Conservation (phyloP, 2,113 vertebrate genomes). For the Anser brachyrhynchus region DNA sequence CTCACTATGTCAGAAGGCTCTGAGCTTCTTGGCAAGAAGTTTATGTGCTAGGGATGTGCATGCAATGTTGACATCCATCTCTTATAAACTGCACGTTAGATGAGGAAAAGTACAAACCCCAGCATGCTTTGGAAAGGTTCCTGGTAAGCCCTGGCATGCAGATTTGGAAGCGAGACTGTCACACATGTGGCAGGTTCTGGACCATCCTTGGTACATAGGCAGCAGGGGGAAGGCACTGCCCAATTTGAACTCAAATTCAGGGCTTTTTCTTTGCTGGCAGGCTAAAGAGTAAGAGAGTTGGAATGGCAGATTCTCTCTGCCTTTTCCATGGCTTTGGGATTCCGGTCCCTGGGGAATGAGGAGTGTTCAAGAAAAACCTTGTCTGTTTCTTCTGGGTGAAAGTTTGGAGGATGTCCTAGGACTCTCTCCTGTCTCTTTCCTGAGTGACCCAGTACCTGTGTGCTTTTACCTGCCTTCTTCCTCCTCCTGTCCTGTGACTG, state of each 20-base stretch:
- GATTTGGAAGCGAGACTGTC: neutral
- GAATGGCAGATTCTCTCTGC: neutral
- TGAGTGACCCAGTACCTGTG: neutral
- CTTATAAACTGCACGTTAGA: neutral
- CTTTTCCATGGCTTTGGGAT: neutral
- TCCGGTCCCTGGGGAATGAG: neutral
- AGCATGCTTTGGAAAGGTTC: neutral
- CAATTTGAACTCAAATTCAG: neutral
- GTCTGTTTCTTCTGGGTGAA: neutral
- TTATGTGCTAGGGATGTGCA: neutral
- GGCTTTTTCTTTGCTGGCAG: neutral
- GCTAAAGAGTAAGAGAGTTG: neutral
- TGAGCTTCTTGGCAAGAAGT: neutral
- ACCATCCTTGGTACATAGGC: neutral
- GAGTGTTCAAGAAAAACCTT: neutral
- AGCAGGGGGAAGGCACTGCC: neutral
- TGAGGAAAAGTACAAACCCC: neutral
- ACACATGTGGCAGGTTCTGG: neutral
- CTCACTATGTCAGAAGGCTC: neutral
- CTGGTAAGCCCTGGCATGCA: neutral
- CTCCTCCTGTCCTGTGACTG: neutral
- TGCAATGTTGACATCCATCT: neutral
- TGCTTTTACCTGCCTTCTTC: neutral
- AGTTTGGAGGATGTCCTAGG: neutral
- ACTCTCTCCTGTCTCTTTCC: neutral